phyloP scores from a whole-genome alignment of 2,113 vertebrate genomes.

The Hippocampus barbouri region DNA sequence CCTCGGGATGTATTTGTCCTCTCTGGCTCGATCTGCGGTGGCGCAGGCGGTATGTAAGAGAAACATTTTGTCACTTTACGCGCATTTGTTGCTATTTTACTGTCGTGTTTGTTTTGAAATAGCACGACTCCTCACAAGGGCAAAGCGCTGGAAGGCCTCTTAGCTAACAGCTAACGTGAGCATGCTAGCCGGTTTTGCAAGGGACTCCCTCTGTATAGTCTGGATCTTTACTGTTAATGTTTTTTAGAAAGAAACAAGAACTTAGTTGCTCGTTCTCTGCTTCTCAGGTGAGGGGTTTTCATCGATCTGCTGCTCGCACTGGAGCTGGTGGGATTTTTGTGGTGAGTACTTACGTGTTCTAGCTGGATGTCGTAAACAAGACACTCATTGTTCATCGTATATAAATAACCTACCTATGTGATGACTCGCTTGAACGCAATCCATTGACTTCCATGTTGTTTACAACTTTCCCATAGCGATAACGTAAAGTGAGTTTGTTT shows the following conservation, averaged over 20 bases:
- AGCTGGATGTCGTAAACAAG: background rate
- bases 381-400: background rate
- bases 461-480: background rate
- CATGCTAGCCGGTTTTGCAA: conserved; percentile 24
- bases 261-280: background rate
- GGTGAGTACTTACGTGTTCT: conserved; percentile 69
- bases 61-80: background rate
- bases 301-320: conserved; percentile 74
- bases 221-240: background rate
- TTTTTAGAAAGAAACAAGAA: background rate
- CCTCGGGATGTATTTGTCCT: conserved; percentile 67
- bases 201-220: background rate
- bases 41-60: conserved; percentile 63
- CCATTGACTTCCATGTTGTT: background rate
- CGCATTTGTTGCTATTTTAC: background rate
- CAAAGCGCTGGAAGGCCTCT: conserved; percentile 51
- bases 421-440: background rate
- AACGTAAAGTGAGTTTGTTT: background rate
- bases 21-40: conserved; percentile 60
- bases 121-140: conserved; percentile 70
- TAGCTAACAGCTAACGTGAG: conserved; percentile 32
- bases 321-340: conserved; percentile 88
- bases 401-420: background rate
- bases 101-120: background rate
- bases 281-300: conserved; percentile 75